phyloP scores from a whole-genome alignment of 2,797 vertebrate genomes.

The Acrossocheilus fasciatus region DNA sequence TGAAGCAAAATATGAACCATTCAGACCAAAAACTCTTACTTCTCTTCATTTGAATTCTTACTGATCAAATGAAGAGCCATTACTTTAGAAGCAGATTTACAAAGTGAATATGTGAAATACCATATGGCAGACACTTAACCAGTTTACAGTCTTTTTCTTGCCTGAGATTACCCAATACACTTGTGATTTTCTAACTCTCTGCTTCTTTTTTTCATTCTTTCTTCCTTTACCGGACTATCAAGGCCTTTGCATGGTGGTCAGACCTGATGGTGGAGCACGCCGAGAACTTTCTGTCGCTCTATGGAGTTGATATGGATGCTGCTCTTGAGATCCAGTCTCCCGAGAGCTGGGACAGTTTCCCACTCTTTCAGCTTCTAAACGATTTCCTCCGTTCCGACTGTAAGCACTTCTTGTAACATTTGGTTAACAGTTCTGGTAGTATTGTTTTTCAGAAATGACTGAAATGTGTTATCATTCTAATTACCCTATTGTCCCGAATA shows the following conservation, averaged over 20 bases:
- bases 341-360: conserved; percentile 99
- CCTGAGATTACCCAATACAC: conserved; percentile 5
- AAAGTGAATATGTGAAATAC: conserved; percentile 9
- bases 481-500: neutral
- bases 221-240: conserved; percentile 63
- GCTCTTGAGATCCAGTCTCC: conserved; percentile 97
- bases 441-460: neutral
- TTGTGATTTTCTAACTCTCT: conserved; percentile 65
- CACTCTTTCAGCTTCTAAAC: conserved; percentile 98
- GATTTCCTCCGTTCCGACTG: conserved; percentile 97
- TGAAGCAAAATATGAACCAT: neutral
- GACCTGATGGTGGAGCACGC: conserved; percentile 99
- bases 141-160: conserved; percentile 45
- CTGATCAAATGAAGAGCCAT: neutral
- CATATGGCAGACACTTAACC: conserved; percentile 31
- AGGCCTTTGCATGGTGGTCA: conserved; percentile 99
- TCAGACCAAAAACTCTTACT: conserved; percentile 5
- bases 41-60: neutral
- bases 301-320: conserved; percentile 97
- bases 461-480: neutral
- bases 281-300: conserved; percentile 97
- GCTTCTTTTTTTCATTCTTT: conserved; percentile 21
- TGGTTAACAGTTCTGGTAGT: neutral
- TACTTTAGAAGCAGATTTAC: neutral
- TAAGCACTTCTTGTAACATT: conserved; percentile 75